These are phyloP conservation scores for Caerostris darwini DNA, from an alignment of 1,140 invertebrate species.

Conservation along the genomic window DNA sequence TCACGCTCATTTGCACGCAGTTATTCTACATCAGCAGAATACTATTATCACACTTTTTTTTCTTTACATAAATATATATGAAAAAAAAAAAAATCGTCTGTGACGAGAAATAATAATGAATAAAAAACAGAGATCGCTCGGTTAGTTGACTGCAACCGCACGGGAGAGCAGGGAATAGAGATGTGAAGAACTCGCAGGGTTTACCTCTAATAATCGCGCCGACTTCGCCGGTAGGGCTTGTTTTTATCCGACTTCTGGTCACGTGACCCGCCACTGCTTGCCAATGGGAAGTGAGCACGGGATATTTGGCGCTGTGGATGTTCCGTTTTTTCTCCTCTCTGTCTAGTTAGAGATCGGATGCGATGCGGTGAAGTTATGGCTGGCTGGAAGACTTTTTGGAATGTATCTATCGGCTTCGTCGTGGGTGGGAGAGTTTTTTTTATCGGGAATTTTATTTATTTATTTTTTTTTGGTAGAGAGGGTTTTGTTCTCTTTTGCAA, in stretches of 20 bases:
- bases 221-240: conserved; percentile 48
- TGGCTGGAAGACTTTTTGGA: neutral
- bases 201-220: conserved; percentile 53
- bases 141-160: neutral
- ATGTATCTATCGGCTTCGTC: neutral
- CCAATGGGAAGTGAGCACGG: conserved; percentile 63
- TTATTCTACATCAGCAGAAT: too few species aligned
- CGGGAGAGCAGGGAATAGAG: neutral
- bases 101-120: neutral
- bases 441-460: neutral
- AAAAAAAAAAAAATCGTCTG: neutral
- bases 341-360: conserved; percentile 48
- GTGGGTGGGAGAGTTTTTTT: neutral
- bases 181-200: neutral
- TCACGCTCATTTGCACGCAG: neutral
- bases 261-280: conserved; percentile 50
- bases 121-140: neutral
- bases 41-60: neutral
- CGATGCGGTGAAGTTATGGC: neutral
- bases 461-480: neutral
- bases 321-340: conserved; percentile 44
- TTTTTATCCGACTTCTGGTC: conserved; percentile 63
- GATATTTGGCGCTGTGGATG: conserved; percentile 58
- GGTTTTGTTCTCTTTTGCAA: neutral
- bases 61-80: neutral